phyloP scores from a whole-genome alignment of 2,113 vertebrate species.

The Thermophis baileyi region DNA sequence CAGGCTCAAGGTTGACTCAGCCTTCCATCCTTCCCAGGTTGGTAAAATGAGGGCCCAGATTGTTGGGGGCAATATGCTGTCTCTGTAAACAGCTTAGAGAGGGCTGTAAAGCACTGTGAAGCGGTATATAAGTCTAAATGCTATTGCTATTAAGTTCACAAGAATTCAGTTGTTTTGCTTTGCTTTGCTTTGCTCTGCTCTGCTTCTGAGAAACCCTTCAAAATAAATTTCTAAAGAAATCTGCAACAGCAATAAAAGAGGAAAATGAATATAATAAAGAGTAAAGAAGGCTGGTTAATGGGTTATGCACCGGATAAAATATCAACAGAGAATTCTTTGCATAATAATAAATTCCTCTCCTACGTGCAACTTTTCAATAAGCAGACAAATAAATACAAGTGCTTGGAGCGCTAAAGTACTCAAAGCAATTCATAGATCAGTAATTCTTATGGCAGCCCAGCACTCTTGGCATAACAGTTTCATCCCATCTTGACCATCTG shows the following conservation, averaged over 20 bases:
- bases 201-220: not conserved
- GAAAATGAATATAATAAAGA: not conserved
- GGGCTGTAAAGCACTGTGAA: no score
- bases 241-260: not conserved
- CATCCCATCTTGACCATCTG: not conserved
- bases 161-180: not conserved
- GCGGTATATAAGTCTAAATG: no score
- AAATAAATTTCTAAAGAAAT: not conserved
- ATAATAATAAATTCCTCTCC: no score
- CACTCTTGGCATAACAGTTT: not conserved
- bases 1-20: no score
- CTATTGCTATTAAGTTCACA: not conserved
- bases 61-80: no score
- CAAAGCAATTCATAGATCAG: not conserved
- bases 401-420: not conserved
- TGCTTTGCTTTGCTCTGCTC: not conserved
- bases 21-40: no score
- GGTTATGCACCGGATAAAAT: not conserved
- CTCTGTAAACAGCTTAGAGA: no score
- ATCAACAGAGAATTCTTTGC: not conserved
- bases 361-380: not conserved
- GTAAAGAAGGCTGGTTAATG: not conserved
- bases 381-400: not conserved
- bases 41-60: no score
- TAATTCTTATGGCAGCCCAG: not conserved